Base-by-base conservation (phyloP, 2,113 vertebrate species). In the Paraplagusia blochii region DNA sequence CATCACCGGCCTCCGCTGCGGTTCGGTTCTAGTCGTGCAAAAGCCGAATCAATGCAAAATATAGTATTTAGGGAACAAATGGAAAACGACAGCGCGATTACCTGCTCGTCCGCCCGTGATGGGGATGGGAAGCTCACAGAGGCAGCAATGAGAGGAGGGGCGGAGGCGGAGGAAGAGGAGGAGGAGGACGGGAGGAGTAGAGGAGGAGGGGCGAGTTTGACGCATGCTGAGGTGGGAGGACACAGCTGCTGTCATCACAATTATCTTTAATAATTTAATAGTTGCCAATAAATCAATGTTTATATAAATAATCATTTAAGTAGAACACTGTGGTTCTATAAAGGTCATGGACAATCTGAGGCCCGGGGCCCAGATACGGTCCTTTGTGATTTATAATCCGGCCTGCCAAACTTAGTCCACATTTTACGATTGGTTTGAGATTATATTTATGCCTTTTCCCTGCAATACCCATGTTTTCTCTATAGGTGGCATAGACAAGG, bases 31-130 rank as follows among this genome's bases (percentile, higher is more conserved):
- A 1, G n/a, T 0, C 9, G 17, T 2, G 45, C 4, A 40, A 40
- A 40, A 18, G 35, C 7, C 4, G 18, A 2, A 11, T 19, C 29
- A 38, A 19, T 4, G 3, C 0, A 2, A 4, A 12, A 7, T n/a
- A 0, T n/a, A 8, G 11, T 8, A 7, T 1, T 38, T 11, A 11
- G 4, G 40, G 8, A 53, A 56, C 0, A 38, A 0, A 47, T 29
- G 52, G 10, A 12, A 11, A 11, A 10, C 7, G 3, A 18, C 8
- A 44, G 13, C 7, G 18, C 17, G 16, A 50, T 79, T 84, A 89
- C 89, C 86, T 87, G 79, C 59, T 48, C 14, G 63, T 43, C 50
- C 50, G 64, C 54, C 50, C 54, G 47, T 62, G 67, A 78, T 58
- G 79, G 10, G 58, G 71, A 72, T 66, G 74, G 7, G 33, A 72